phyloP scores from a whole-genome alignment of 2,888 invertebrate species.

The Colletes collaris region DNA sequence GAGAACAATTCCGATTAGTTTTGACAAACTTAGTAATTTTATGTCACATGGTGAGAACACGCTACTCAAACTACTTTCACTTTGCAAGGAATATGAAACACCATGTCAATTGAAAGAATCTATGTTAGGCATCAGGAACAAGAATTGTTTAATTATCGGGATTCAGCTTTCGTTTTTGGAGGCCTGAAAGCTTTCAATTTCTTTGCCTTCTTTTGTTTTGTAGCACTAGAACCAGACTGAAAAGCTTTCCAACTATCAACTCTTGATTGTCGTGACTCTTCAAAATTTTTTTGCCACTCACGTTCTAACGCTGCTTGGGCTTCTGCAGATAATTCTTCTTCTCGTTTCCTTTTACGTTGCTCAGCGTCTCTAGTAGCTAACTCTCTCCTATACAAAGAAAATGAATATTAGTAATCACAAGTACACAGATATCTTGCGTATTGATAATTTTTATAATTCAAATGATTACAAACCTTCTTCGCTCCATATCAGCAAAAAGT shows the following conservation, averaged over 20 bases:
- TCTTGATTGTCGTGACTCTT: constrained; percentile 96
- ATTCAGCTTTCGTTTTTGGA: constrained; percentile 96
- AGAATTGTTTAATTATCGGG: constrained; percentile 87
- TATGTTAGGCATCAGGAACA: constrained; percentile 52
- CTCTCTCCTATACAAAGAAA: constrained; percentile 85
- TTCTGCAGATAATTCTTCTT: constrained; percentile 96
- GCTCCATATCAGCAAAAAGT: constrained; percentile 97
- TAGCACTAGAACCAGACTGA: constrained; percentile 86
- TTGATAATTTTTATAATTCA: background rate
- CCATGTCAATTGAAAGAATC: constrained; percentile 52
- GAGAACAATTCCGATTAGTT: constrained; percentile 31
- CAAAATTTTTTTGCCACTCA: constrained; percentile 99
- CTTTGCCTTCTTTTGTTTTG: constrained; percentile 91
- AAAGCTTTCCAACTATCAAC: constrained; percentile 97
- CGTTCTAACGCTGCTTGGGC: constrained; percentile 95
- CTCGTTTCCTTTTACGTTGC: constrained; percentile 96
- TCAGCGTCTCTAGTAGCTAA: constrained; percentile 95
- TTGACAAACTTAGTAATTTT: constrained; percentile 28
- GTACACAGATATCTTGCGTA: background rate
- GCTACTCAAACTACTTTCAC: constrained; percentile 41
- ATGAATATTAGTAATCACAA: background rate
- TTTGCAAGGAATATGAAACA: constrained; percentile 53
- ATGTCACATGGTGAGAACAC: constrained; percentile 25
- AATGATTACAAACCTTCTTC: constrained; percentile 86
- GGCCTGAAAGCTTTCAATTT: constrained; percentile 94